Evolutionary conservation across 1,140 invertebrate genomes (phyloP).

Genomic region (Melipona quadrifasciata): DNA sequence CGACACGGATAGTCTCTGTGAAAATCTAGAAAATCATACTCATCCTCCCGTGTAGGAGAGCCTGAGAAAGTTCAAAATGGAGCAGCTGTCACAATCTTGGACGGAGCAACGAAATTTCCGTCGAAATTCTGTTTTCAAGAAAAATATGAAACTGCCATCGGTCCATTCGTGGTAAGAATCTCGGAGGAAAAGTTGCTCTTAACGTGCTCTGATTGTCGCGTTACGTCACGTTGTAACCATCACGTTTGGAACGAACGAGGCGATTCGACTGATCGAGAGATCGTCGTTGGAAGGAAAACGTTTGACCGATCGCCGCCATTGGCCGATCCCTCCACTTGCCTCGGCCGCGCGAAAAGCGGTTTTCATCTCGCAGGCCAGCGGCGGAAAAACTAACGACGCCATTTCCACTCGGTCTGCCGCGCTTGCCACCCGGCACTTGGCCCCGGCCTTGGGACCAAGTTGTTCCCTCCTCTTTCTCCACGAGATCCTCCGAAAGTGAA

Average conservation of each 20-base stretch:
- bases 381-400: conserved; percentile 53
- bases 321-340: not conserved
- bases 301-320: conserved; percentile 23
- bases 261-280: conserved; percentile 9
- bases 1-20: too few species aligned
- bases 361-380: conserved; percentile 1
- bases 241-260: not conserved
- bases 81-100: not conserved
- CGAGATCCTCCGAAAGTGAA: conserved; percentile 54
- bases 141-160: too few species aligned
- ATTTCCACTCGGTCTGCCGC: conserved; percentile 59
- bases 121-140: not conserved
- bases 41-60: too few species aligned
- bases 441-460: conserved; percentile 24
- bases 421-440: conserved; percentile 21
- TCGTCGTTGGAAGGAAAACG: not conserved
- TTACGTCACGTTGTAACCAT: not conserved
- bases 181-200: not conserved
- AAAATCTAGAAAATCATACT: too few species aligned
- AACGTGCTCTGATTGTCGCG: not conserved
- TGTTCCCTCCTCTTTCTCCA: conserved; percentile 26
- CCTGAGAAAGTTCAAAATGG: too few species aligned
- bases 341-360: conserved; percentile 3
- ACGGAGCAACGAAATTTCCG: not conserved
- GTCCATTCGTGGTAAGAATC: not conserved